These are phyloP conservation scores for Heterotilapia buettikoferi DNA, from an alignment of 2,113 vertebrate species.

Conservation along the genomic window DNA sequence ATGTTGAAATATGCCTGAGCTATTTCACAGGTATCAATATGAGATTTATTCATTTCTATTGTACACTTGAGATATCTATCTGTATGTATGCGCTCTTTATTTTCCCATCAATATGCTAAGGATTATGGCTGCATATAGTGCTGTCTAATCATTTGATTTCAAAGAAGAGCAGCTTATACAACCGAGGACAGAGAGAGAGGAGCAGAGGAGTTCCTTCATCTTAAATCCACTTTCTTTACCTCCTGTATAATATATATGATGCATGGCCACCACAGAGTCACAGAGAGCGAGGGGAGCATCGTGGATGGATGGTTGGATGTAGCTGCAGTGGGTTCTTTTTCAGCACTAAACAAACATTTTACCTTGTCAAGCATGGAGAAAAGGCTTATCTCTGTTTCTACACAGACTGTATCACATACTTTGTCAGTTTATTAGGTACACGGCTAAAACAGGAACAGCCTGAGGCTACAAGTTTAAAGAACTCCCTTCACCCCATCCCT, in stretches of 20 bases:
- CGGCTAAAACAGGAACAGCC: not conserved
- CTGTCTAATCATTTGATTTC: not conserved
- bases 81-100: not conserved
- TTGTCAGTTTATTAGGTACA: not conserved
- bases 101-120: constrained; percentile 38
- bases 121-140: not conserved
- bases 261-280: not conserved
- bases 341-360: not conserved
- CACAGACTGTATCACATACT: not conserved
- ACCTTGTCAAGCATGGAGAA: not conserved
- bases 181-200: not conserved
- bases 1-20: not conserved
- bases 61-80: not conserved
- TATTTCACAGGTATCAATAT: not conserved
- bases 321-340: not conserved
- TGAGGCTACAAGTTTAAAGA: not conserved
- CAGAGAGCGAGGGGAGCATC: not conserved
- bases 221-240: not conserved
- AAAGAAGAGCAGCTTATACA: not conserved
- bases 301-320: not conserved
- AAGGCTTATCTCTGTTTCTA: not conserved
- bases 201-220: not conserved
- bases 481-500: not conserved
- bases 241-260: not conserved
- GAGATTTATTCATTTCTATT: not conserved